A percentile compares a stretch with the other conserved stretches of the same genome.
Conservation (phyloP, 2,797 vertebrate species). For the Gila robusta region DNA sequence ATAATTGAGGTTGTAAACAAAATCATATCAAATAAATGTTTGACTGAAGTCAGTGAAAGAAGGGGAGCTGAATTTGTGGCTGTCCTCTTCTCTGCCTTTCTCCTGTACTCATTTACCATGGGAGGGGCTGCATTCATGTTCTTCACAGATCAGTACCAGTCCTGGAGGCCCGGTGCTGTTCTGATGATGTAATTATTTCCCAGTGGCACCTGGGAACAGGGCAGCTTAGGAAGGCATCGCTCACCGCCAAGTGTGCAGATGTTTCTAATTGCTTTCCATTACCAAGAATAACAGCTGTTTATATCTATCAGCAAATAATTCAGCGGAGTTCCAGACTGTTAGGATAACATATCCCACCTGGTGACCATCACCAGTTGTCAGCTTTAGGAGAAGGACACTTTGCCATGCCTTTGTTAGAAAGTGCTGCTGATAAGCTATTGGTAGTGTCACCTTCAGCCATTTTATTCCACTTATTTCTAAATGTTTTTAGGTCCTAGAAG, state of each 20-base stretch:
- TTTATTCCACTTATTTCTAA: constrained; percentile 54
- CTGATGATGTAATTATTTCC: constrained; percentile 98
- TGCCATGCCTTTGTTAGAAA: constrained; percentile 85
- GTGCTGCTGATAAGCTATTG: constrained; percentile 71
- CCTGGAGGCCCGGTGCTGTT: constrained; percentile 80
- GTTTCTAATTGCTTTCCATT: constrained; percentile 99
- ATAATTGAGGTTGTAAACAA: neutral
- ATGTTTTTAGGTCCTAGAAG: neutral
- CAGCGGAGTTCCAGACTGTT: constrained; percentile 98
- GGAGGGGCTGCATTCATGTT: constrained; percentile 77
- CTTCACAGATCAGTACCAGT: constrained; percentile 92
- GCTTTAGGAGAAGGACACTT: constrained; percentile 82
- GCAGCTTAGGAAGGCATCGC: constrained; percentile 83
- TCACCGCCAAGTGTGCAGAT: constrained; percentile 99
- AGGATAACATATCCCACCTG: constrained; percentile 99
- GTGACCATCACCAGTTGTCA: constrained; percentile 93
- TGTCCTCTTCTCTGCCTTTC: constrained; percentile 7
- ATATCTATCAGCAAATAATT: constrained; percentile 99
- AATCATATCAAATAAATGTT: neutral
- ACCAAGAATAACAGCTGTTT: constrained; percentile 99
- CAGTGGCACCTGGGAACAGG: constrained; percentile 91
- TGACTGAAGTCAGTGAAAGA: neutral
- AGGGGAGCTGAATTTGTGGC: neutral
- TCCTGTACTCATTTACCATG: constrained; percentile 15
- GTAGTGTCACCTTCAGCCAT: constrained; percentile 92